Evolutionary conservation across 2,797 vertebrate genomes (phyloP).

Genomic region (Parotocinclus haroldoi): DNA sequence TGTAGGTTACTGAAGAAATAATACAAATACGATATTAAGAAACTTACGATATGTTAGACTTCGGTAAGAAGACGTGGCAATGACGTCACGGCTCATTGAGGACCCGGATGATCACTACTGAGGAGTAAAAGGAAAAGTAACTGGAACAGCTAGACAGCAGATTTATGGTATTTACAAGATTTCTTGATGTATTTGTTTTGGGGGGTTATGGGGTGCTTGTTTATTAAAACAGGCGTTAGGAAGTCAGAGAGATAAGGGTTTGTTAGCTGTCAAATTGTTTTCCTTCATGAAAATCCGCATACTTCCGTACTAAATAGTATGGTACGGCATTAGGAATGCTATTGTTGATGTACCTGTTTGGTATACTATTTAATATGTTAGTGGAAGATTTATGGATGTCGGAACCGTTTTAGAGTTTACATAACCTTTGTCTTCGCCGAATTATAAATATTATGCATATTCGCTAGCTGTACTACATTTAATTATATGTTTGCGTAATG

Average conservation of each 20-base stretch:
- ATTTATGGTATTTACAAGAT: background rate
- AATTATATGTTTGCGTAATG: too few relatives aligned
- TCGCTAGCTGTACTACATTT: too few relatives aligned
- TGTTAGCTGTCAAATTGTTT: background rate
- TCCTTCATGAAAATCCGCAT: background rate
- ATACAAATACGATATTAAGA: too few relatives aligned
- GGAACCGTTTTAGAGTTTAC: background rate
- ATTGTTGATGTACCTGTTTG: background rate
- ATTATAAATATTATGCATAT: too few relatives aligned
- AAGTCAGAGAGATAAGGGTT: background rate
- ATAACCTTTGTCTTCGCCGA: too few relatives aligned
- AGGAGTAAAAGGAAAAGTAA: conserved; percentile 16
- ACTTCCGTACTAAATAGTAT: background rate
- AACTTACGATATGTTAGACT: too few relatives aligned
- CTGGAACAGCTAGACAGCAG: background rate
- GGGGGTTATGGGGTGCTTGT: background rate
- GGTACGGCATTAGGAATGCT: background rate
- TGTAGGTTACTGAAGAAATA: too few relatives aligned
- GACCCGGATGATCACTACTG: conserved; percentile 46
- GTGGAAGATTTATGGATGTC: background rate
- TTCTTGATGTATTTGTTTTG: too few relatives aligned
- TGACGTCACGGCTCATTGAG: conserved; percentile 51
- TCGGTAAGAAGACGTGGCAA: conserved; percentile 57
- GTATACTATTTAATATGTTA: background rate
- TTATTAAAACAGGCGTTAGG: background rate